Conservation (phyloP, 2,113 vertebrate genomes). For the Tympanuchus pallidicinctus region DNA sequence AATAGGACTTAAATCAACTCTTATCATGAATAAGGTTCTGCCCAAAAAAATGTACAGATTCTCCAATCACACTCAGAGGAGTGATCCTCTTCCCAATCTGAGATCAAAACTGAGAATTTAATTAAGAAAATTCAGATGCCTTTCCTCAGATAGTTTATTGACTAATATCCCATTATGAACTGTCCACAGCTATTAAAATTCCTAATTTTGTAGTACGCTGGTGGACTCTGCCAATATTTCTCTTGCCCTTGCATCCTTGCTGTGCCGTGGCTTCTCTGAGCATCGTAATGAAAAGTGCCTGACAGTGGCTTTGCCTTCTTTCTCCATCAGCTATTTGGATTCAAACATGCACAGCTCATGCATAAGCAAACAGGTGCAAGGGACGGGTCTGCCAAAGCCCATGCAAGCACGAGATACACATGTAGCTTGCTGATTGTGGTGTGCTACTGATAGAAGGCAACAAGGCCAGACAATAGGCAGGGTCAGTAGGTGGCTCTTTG, state of each 20-base stretch:
- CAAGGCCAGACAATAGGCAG: slow-evolving; percentile 78
- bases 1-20: background rate
- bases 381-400: slow-evolving; percentile 72
- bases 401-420: slow-evolving; percentile 77
- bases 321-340: slow-evolving; percentile 60
- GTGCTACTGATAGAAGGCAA: slow-evolving; percentile 73
- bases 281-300: slow-evolving; percentile 17
- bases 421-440: slow-evolving; percentile 80
- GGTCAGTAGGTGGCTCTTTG: slow-evolving; percentile 83
- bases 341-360: slow-evolving; percentile 77
- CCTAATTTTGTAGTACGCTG: background rate
- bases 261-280: background rate
- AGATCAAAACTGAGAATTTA: background rate
- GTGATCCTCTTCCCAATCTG: background rate
- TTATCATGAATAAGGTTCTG: background rate
- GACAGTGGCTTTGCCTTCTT: background rate
- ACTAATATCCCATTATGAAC: background rate
- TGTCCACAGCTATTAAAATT: background rate
- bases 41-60: background rate
- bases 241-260: background rate
- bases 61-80: background rate
- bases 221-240: background rate
- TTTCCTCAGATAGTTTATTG: background rate
- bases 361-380: slow-evolving; percentile 85
- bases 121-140: background rate